These are phyloP conservation scores for Acleris laterana DNA, from an alignment of 2,888 invertebrate genomes.

Conservation along the genomic window DNA sequence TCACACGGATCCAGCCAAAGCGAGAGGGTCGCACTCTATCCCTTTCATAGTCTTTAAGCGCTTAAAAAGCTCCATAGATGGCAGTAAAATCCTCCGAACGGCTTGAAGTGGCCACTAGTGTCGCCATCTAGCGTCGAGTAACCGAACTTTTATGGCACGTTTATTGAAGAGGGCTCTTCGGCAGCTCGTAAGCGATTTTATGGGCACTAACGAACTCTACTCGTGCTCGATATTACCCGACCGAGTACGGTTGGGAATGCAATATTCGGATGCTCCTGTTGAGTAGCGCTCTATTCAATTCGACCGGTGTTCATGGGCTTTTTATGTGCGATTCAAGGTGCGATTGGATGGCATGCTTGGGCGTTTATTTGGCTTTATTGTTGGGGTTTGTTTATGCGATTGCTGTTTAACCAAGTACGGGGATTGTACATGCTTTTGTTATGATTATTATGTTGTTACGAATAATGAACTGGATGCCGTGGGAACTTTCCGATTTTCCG, in stretches of 20 bases:
- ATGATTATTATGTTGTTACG: slow-evolving; percentile 81
- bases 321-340: slow-evolving; percentile 84
- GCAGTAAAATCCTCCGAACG: slow-evolving; percentile 80
- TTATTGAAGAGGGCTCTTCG: slow-evolving; percentile 84
- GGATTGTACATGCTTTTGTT: slow-evolving; percentile 81
- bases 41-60: slow-evolving; percentile 65
- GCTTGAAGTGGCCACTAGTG: slow-evolving; percentile 79
- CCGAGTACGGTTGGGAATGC: slow-evolving; percentile 78
- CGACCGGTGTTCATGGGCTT: slow-evolving; percentile 80
- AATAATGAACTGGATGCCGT: slow-evolving; percentile 69
- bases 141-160: slow-evolving; percentile 83
- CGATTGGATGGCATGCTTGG: slow-evolving; percentile 84
- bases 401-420: slow-evolving; percentile 83
- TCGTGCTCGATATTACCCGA: slow-evolving; percentile 80
- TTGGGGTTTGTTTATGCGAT: slow-evolving; percentile 85
- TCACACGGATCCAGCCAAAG: slow-evolving; percentile 51
- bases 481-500: slow-evolving; percentile 58
- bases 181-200: slow-evolving; percentile 85
- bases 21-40: slow-evolving; percentile 49
- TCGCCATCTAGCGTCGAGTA: slow-evolving; percentile 82
- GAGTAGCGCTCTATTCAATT: slow-evolving; percentile 80
- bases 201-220: slow-evolving; percentile 80
- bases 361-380: slow-evolving; percentile 84
- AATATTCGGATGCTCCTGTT: slow-evolving; percentile 79
- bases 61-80: slow-evolving; percentile 83